phyloP scores from a whole-genome alignment of 2,113 vertebrate species.

The Vanacampus margaritifer region DNA sequence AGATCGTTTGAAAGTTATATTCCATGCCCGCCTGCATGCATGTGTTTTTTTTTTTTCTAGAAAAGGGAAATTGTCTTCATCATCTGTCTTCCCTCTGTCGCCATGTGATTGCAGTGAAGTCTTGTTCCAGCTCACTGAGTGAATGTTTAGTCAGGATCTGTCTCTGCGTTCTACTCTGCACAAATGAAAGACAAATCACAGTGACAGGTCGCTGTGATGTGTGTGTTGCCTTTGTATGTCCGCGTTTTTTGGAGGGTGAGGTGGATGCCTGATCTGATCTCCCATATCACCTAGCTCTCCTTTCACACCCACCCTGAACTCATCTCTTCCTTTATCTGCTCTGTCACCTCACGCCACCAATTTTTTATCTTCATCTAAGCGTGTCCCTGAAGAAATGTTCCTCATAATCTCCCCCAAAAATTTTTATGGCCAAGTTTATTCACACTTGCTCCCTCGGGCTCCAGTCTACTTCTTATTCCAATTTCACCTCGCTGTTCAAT shows the following conservation, averaged over 20 bases:
- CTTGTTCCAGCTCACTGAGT: constrained; percentile 21
- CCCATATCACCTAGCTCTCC: constrained; percentile 3
- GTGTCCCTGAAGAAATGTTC: constrained; percentile 26
- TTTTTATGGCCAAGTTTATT: constrained; percentile 16
- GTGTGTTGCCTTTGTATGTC: background rate
- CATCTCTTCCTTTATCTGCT: constrained; percentile 37
- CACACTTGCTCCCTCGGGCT: constrained; percentile 28
- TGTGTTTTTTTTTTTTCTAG: background rate
- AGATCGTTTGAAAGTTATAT: background rate
- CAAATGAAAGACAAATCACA: constrained; percentile 8
- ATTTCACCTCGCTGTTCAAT: constrained; percentile 3
- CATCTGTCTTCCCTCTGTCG: background rate
- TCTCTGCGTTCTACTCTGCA: constrained; percentile 26
- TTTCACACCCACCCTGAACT: constrained; percentile 32
- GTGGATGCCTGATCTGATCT: background rate
- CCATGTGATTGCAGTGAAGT: background rate
- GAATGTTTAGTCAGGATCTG: constrained; percentile 20
- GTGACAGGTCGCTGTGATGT: background rate
- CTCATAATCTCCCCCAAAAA: constrained; percentile 39
- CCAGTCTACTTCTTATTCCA: constrained; percentile 13
- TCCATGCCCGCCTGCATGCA: background rate
- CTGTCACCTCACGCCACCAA: constrained; percentile 13
- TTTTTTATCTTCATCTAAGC: constrained; percentile 18
- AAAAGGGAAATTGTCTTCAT: background rate
- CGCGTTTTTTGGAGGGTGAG: background rate